A percentile compares a stretch with the other conserved stretches of the same genome.
Conservation (phyloP, 2,888 invertebrate genomes). For the Hypomecis atomaria region DNA sequence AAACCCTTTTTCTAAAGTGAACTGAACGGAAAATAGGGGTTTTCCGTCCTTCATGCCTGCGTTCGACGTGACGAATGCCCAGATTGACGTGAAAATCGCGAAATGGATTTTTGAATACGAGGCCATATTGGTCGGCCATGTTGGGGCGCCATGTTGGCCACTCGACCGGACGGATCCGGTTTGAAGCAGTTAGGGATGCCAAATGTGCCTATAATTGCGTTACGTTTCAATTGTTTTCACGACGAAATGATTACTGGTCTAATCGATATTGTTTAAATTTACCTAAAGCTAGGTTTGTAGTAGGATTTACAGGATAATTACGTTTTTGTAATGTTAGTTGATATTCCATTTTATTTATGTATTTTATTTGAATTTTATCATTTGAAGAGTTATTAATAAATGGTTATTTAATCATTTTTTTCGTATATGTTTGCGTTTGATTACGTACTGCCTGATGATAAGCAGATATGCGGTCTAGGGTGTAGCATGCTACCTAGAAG, state of each 20-base stretch:
- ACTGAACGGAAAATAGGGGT: conserved; percentile 33
- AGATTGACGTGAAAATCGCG: conserved; percentile 71
- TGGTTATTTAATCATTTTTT: no score
- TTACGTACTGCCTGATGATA: no score
- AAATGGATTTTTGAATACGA: conserved; percentile 74
- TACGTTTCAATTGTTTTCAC: conserved; percentile 45
- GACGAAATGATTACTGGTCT: conserved; percentile 36
- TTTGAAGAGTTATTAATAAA: no score
- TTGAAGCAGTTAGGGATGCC: conserved; percentile 48
- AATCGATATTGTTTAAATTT: neutral
- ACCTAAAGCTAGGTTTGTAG: no score
- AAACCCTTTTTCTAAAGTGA: conserved; percentile 32
- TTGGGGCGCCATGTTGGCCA: conserved; percentile 61
- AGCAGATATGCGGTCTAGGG: no score
- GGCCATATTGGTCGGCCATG: conserved; percentile 47
- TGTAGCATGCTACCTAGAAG: no score
- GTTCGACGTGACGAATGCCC: conserved; percentile 66
- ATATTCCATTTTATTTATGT: no score
- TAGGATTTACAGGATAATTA: no score
- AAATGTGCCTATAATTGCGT: conserved; percentile 60
- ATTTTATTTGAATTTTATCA: no score
- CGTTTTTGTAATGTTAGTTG: no score
- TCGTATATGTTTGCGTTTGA: no score
- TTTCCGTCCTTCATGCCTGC: conserved; percentile 38
- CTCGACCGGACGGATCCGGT: conserved; percentile 56